Evolutionary conservation across 2,113 vertebrate genomes (phyloP).

Genomic region (Mola mola): DNA sequence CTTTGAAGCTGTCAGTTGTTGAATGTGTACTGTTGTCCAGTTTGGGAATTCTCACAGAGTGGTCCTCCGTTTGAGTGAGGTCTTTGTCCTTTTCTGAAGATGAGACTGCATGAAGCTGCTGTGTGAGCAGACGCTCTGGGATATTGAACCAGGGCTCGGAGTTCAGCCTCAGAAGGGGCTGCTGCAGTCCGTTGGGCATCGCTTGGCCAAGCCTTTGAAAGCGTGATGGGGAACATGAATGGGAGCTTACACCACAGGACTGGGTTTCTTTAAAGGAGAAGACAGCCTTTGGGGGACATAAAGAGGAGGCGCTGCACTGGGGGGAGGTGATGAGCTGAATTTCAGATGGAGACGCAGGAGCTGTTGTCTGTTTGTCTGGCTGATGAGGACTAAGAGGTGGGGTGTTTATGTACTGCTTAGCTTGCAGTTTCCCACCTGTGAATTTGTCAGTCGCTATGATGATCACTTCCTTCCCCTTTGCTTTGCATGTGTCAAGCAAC

Average conservation of each 20-base stretch:
- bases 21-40: conserved; percentile 29
- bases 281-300: conserved; percentile 48
- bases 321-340: conserved; percentile 82
- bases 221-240: conserved; percentile 76
- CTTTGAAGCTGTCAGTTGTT: conserved; percentile 58
- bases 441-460: conserved; percentile 88
- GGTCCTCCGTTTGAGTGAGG: conserved; percentile 77
- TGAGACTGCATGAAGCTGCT: conserved; percentile 73
- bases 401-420: conserved; percentile 85
- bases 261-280: conserved; percentile 74
- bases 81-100: conserved; percentile 70
- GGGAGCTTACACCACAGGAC: conserved; percentile 61
- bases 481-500: conserved; percentile 89
- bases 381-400: conserved; percentile 73
- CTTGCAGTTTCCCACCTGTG: conserved; percentile 78
- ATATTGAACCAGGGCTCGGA: conserved; percentile 87
- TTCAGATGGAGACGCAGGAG: conserved; percentile 81
- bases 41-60: conserved; percentile 69
- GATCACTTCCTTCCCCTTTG: conserved; percentile 92
- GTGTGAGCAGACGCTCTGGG: conserved; percentile 69
- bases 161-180: conserved; percentile 78
- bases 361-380: conserved; percentile 46
- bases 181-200: conserved; percentile 58
- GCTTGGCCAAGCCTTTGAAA: conserved; percentile 42
- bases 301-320: conserved; percentile 46